Conservation (phyloP, 2,797 vertebrate species). For the Chloroceryle inda region DNA sequence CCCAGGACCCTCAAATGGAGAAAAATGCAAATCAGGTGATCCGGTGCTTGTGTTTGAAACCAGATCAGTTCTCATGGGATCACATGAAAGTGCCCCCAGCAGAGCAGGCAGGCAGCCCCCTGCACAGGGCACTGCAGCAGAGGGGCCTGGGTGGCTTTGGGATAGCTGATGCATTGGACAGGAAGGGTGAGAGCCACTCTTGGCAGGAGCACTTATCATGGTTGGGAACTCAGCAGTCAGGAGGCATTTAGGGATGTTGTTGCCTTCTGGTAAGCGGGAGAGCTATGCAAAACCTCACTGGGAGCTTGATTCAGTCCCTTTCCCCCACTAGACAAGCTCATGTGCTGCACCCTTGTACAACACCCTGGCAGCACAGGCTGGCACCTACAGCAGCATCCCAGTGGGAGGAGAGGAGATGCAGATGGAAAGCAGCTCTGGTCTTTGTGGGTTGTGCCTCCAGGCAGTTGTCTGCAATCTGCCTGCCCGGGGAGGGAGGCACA, state of each 20-base stretch:
- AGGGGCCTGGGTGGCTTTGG: not conserved
- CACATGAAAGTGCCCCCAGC: not conserved
- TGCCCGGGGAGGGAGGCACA: rapidly evolving
- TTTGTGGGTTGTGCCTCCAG: rapidly evolving
- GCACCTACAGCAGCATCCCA: not conserved
- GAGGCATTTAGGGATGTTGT: not conserved
- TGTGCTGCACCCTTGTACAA: not conserved
- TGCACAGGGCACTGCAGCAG: rapidly evolving
- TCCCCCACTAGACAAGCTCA: rapidly evolving
- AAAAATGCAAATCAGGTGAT: conserved; percentile 90
- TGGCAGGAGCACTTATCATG: rapidly evolving
- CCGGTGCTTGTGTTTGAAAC: conserved; percentile 87
- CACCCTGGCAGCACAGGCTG: not conserved
- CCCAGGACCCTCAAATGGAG: conserved; percentile 79
- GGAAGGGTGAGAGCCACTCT: rapidly evolving
- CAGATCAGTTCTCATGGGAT: conserved; percentile 83
- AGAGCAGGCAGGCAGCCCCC: not conserved
- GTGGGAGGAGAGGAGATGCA: not conserved
- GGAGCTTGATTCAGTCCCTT: not conserved
- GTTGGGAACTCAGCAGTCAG: not conserved
- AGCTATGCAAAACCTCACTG: not conserved
- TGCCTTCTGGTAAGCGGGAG: rapidly evolving
- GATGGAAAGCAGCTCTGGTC: not conserved
- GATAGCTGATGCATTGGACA: rapidly evolving
- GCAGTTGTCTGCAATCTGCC: not conserved